phyloP scores from a whole-genome alignment of 2,888 invertebrate genomes.

The Mimachlamys varia region DNA sequence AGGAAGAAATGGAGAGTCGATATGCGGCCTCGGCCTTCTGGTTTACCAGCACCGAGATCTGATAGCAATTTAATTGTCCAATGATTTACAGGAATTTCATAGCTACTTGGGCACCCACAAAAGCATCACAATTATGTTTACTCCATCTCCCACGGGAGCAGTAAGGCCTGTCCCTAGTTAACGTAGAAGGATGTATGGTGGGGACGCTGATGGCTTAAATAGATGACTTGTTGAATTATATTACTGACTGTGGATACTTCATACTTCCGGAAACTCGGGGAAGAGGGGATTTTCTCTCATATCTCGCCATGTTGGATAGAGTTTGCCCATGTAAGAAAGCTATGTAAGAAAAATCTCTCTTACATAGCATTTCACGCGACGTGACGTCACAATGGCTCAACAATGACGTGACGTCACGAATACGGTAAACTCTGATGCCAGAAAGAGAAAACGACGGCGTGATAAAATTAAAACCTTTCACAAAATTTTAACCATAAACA shows the following conservation, averaged over 20 bases:
- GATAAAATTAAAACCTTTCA: too few relatives aligned
- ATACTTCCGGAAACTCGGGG: background rate
- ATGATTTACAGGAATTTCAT: slow-evolving; percentile 22
- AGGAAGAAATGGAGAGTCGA: background rate
- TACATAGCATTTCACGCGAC: too few relatives aligned
- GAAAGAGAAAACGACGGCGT: too few relatives aligned
- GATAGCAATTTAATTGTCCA: slow-evolving; percentile 8
- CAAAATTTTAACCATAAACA: too few relatives aligned
- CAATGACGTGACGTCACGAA: too few relatives aligned
- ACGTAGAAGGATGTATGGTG: too few relatives aligned
- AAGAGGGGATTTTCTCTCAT: too few relatives aligned
- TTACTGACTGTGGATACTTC: background rate
- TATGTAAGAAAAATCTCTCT: too few relatives aligned
- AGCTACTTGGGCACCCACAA: slow-evolving; percentile 9
- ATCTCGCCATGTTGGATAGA: too few relatives aligned
- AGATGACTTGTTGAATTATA: background rate
- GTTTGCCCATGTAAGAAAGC: too few relatives aligned
- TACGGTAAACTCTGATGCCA: too few relatives aligned
- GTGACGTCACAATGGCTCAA: too few relatives aligned
- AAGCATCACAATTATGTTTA: background rate
- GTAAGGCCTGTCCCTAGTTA: background rate
- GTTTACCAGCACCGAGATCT: background rate
- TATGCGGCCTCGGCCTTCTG: background rate
- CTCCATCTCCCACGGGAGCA: background rate
- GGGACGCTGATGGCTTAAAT: background rate